phyloP scores from a whole-genome alignment of 1,140 invertebrate species.

The Drosophila pallidifrons region DNA sequence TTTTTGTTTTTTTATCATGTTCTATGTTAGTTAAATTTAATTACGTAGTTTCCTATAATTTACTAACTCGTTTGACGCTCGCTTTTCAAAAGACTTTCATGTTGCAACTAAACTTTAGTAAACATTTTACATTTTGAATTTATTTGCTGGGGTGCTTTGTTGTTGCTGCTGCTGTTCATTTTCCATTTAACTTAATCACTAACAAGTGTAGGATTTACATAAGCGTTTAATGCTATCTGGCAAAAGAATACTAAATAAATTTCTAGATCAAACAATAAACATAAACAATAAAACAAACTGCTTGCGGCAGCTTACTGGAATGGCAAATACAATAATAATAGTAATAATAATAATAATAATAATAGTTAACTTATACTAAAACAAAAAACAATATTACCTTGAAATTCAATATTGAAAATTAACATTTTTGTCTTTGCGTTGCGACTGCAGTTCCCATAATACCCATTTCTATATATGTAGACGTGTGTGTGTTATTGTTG shows the following conservation, averaged over 20 bases:
- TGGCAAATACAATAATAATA: constrained; percentile 50
- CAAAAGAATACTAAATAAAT: constrained; percentile 39
- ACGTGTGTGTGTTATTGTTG: constrained; percentile 34
- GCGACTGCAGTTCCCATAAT: constrained; percentile 79
- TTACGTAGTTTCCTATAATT: constrained; percentile 66
- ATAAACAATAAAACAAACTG: constrained; percentile 60
- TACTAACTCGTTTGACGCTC: constrained; percentile 74
- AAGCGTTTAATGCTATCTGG: constrained; percentile 80
- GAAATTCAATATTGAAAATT: constrained; percentile 44
- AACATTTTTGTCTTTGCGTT: constrained; percentile 58
- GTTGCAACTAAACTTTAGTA: constrained; percentile 30
- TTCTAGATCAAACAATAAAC: constrained; percentile 67
- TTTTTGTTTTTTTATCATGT: constrained; percentile 19
- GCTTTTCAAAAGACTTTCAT: constrained; percentile 65
- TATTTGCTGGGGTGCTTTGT: constrained; percentile 34
- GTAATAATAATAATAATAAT: constrained; percentile 45
- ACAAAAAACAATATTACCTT: constrained; percentile 32
- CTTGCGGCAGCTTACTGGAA: constrained; percentile 53
- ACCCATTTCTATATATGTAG: constrained; percentile 57
- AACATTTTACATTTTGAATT: constrained; percentile 38
- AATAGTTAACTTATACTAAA: constrained; percentile 39
- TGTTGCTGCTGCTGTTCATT: constrained; percentile 27
- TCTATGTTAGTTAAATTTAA: constrained; percentile 50
- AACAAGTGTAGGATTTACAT: constrained; percentile 79
- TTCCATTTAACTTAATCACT: constrained; percentile 70